phyloP scores from a whole-genome alignment of 2,888 invertebrate species.

The Resseliella maxima region DNA sequence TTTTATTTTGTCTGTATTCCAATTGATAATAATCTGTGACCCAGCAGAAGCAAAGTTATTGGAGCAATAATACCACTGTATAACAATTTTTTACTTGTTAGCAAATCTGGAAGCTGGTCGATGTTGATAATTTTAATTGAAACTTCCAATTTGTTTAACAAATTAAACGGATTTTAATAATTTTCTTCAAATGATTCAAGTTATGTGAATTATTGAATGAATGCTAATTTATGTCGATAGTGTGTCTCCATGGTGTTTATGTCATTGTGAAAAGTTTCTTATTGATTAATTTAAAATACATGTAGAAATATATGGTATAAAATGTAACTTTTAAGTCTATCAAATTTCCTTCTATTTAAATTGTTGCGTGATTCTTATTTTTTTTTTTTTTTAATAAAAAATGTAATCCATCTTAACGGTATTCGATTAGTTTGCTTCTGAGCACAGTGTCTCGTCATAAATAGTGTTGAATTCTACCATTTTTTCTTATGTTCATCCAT shows the following conservation, averaged over 20 bases:
- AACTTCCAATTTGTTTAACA: too few species aligned
- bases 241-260: not conserved
- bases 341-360: not conserved
- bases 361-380: not conserved
- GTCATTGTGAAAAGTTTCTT: constrained; percentile 7
- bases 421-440: not conserved
- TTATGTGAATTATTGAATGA: too few species aligned
- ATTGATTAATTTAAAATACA: constrained; percentile 30
- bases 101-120: too few species aligned
- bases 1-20: too few species aligned
- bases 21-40: too few species aligned
- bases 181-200: not conserved
- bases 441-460: not conserved
- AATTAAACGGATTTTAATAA: not conserved
- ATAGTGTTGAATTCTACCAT: constrained; percentile 68
- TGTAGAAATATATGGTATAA: constrained; percentile 16
- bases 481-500: constrained; percentile 99
- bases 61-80: too few species aligned
- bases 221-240: too few species aligned
- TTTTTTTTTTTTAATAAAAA: not conserved
- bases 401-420: not conserved
- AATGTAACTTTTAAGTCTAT: constrained; percentile 46
- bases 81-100: too few species aligned
- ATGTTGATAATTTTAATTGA: too few species aligned
- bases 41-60: too few species aligned